Conservation (phyloP, 2,888 invertebrate genomes). For the Alloscopus bannaensis region DNA sequence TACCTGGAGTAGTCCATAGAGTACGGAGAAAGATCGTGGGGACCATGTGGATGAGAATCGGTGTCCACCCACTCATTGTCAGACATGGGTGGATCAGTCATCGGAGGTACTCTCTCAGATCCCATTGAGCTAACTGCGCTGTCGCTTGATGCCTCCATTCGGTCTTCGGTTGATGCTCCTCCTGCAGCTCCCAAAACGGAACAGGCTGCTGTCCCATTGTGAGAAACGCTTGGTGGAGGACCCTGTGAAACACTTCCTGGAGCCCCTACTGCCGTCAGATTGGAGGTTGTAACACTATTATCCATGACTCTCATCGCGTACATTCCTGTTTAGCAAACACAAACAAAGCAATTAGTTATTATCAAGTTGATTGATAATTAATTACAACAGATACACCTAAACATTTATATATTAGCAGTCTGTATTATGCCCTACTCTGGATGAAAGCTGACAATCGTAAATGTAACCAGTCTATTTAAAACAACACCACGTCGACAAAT, state of each 20-base stretch:
- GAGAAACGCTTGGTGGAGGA: conserved; percentile 71
- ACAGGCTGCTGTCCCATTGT: conserved; percentile 65
- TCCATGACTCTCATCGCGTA: conserved; percentile 92
- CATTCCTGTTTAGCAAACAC: too few relatives aligned
- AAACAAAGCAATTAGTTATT: too few relatives aligned
- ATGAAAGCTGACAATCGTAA: too few relatives aligned
- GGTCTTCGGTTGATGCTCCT: conserved; percentile 77
- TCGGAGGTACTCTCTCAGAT: conserved; percentile 81
- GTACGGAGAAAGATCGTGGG: conserved; percentile 79
- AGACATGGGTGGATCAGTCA: conserved; percentile 86
- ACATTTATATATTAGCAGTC: too few relatives aligned
- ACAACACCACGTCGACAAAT: too few relatives aligned
- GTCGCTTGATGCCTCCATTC: conserved; percentile 89
- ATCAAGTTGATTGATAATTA: too few relatives aligned
- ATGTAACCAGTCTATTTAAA: too few relatives aligned
- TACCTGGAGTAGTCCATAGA: conserved; percentile 82
- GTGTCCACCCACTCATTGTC: conserved; percentile 94
- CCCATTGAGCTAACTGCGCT: conserved; percentile 96
- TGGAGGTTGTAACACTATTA: conserved; percentile 75
- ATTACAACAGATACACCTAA: too few relatives aligned
- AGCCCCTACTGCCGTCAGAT: conserved; percentile 72
- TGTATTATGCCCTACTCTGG: too few relatives aligned
- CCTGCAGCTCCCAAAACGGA: conserved; percentile 55
- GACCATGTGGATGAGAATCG: conserved; percentile 85
- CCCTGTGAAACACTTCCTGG: conserved; percentile 72